Base-by-base conservation (phyloP, 2,113 vertebrate genomes). In the Gasterosteus aculeatus region DNA sequence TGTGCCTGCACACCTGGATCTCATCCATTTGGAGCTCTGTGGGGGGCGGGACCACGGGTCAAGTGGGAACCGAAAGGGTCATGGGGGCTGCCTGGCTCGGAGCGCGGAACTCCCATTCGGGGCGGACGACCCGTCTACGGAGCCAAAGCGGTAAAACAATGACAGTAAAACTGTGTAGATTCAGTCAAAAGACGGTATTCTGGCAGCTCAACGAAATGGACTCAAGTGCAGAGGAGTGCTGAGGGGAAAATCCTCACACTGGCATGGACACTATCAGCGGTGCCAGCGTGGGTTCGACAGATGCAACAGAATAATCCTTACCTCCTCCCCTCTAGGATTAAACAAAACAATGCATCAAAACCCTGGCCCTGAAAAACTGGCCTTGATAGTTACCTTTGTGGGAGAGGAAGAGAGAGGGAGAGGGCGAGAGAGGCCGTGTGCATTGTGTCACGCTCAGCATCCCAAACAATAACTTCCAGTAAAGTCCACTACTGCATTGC, bases 221-320 rank as follows among this genome's bases (percentile, higher is more conserved):
- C 73, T 84, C 77, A 49, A 49, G 69, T 73, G 78, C 72, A 81
- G 85, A 74, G 79, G 81, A 71, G 70, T 33, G 62, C 69, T 65
- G 74, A 84, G 75, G 61, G 53, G 77, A 71, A 88, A 87, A 89
- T 62, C 77, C 73, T 85, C 72, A 57, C 22, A 47, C 76, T 92
- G 89, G 89, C 85, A 80, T 51, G 78, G 72, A 78, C 85, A 83
- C 70, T 88, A 90, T 89, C 87, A 81, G 78, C 56, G 2, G 62
- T 86, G 88, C 78, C 91, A 91, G 88, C 83, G 58, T 67, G 73
- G 71, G 61, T 82, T 74, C 84, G 87, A 89, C 88, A 88, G 87
- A 93, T 89, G 84, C 86, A 83, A 87, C 88, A 88, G 87, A 93
- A 87, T 84, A 91, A 93, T 90, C 85, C 81, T 71, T 80, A 87